Conservation (phyloP, 2,888 invertebrate genomes). For the Heteromurus nitidus region DNA sequence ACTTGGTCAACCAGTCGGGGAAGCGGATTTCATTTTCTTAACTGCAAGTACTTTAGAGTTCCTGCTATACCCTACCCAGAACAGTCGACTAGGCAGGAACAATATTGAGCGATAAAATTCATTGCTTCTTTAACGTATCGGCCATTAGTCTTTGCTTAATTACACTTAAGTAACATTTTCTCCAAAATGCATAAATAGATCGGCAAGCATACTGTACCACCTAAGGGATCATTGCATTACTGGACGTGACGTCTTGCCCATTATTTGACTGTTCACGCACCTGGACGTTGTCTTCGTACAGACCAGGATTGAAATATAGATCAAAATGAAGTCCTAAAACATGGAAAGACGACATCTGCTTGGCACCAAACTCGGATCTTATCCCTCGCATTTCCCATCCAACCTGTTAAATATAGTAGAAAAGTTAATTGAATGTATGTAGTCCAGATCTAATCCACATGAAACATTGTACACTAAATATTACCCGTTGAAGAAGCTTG, state of each 20-base stretch:
- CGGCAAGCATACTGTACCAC: no score
- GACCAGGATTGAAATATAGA: constrained; percentile 71
- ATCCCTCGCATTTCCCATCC: constrained; percentile 61
- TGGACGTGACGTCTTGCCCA: no score
- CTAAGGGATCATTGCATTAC: not conserved
- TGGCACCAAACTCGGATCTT: constrained; percentile 64
- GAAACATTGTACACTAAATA: not conserved
- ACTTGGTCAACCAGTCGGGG: no score
- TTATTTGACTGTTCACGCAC: not conserved
- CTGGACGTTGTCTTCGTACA: constrained; percentile 33
- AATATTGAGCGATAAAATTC: no score
- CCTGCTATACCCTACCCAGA: no score
- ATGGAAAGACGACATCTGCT: constrained; percentile 69
- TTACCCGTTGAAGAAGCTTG: constrained; percentile 57
- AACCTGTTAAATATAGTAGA: constrained; percentile 51
- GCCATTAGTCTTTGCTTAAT: no score
- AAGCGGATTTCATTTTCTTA: no score
- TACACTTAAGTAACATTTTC: no score
- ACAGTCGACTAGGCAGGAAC: no score
- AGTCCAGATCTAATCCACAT: not conserved
- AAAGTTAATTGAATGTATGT: not conserved
- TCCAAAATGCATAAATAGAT: no score
- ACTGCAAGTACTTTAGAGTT: no score
- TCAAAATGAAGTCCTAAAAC: constrained; percentile 68
- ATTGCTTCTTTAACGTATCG: no score